Evolutionary conservation across 2,888 invertebrate genomes (phyloP).

Genomic region (Apotomis turbidana): DNA sequence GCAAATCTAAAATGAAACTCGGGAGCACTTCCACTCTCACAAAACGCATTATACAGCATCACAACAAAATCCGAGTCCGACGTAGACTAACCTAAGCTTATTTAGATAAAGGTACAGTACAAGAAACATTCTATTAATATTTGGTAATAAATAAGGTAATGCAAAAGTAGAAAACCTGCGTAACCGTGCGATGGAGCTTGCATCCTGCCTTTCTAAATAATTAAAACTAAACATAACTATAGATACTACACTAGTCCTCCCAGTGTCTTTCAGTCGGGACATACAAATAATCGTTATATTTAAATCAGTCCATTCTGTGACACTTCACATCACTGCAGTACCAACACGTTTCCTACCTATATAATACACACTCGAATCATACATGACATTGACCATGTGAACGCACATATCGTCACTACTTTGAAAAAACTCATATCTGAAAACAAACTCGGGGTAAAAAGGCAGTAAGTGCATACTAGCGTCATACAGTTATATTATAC

Average conservation of each 20-base stretch:
- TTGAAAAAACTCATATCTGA: too few relatives aligned
- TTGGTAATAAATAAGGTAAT: slow-evolving; percentile 43
- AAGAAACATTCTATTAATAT: slow-evolving; percentile 36
- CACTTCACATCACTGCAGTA: slow-evolving; percentile 22
- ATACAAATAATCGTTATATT: slow-evolving; percentile 31
- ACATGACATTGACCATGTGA: too few relatives aligned
- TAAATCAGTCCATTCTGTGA: slow-evolving; percentile 36
- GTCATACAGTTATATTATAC: too few relatives aligned
- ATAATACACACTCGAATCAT: not conserved
- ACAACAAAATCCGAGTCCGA: slow-evolving; percentile 30
- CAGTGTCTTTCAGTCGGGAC: slow-evolving; percentile 23
- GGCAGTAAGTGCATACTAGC: too few relatives aligned
- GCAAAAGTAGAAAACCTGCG: slow-evolving; percentile 41
- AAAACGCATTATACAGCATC: slow-evolving; percentile 10
- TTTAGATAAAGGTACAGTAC: slow-evolving; percentile 29
- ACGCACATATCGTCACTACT: too few relatives aligned
- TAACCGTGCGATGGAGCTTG: slow-evolving; percentile 40
- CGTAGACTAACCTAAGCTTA: slow-evolving; percentile 37
- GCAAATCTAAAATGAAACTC: slow-evolving; percentile 36
- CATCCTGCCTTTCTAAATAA: slow-evolving; percentile 29
- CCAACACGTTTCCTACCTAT: not conserved
- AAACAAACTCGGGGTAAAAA: too few relatives aligned
- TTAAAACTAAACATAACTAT: slow-evolving; percentile 34
- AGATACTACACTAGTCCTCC: slow-evolving; percentile 23
- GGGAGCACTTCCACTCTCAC: slow-evolving; percentile 32